These are phyloP conservation scores for Anabas testudineus DNA, from an alignment of 2,797 vertebrate genomes.

Conservation along the genomic window DNA sequence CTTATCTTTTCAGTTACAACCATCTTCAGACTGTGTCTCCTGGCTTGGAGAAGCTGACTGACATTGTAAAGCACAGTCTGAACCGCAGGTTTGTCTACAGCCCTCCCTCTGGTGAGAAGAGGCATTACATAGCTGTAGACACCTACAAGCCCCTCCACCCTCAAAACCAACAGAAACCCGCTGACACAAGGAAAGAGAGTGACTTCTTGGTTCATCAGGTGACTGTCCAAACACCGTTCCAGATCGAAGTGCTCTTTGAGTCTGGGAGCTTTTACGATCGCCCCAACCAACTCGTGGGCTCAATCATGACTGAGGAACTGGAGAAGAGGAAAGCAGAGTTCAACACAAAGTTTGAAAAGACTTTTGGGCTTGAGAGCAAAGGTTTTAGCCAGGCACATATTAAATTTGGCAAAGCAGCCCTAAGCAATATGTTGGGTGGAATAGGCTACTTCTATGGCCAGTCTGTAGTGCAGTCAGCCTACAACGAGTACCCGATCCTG, in stretches of 20 bases:
- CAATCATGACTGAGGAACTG: constrained; percentile 83
- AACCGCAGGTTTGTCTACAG: constrained; percentile 87
- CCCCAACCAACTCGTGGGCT: constrained; percentile 83
- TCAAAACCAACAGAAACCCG: constrained; percentile 77
- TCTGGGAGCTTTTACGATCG: constrained; percentile 87
- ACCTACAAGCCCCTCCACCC: constrained; percentile 76
- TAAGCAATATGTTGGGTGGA: constrained; percentile 94
- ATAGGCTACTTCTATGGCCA: constrained; percentile 95
- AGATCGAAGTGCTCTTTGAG: constrained; percentile 91
- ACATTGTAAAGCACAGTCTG: constrained; percentile 90
- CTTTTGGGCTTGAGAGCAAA: constrained; percentile 86
- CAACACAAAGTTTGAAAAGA: constrained; percentile 87
- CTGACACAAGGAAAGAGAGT: constrained; percentile 69
- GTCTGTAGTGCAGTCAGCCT: constrained; percentile 87
- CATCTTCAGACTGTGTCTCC: constrained; percentile 86
- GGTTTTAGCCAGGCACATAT: constrained; percentile 81
- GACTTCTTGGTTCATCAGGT: constrained; percentile 93
- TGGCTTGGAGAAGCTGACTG: constrained; percentile 90
- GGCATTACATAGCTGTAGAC: constrained; percentile 88
- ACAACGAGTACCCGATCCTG: constrained; percentile 82
- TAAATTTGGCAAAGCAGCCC: constrained; percentile 88
- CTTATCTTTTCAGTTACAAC: constrained; percentile 87
- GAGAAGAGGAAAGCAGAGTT: constrained; percentile 81
- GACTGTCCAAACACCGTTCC: constrained; percentile 88
- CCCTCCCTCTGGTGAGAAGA: constrained; percentile 83